phyloP scores from a whole-genome alignment of 1,140 invertebrate genomes.

The Coenobita brevimanus region DNA sequence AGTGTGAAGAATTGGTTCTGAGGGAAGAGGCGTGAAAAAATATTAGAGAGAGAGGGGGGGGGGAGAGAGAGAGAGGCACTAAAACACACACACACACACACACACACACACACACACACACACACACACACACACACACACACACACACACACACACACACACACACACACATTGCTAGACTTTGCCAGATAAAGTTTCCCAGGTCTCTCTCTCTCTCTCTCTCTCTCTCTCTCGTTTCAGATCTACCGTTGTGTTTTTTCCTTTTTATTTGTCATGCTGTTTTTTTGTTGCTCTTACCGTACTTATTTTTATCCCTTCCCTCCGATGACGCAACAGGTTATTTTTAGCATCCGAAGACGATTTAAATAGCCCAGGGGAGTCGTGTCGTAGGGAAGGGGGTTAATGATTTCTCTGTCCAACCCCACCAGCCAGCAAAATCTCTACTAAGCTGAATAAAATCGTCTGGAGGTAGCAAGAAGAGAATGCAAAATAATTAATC shows the following conservation, averaged over 20 bases:
- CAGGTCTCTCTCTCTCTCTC: not conserved
- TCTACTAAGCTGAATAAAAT: too few species aligned
- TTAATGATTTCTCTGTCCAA: not conserved
- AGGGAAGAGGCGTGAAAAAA: too few species aligned
- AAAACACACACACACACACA: not conserved
- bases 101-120: constrained; percentile 6
- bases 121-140: not conserved
- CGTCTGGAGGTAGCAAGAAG: too few species aligned
- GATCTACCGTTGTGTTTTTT: not conserved
- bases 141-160: not conserved
- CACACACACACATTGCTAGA: not conserved
- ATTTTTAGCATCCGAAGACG: not conserved
- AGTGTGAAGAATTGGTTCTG: too few species aligned
- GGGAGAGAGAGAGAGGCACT: not conserved
- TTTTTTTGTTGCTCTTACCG: not conserved
- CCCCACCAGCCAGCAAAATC: too few species aligned
- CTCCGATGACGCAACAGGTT: not conserved
- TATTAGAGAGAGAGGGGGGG: too few species aligned
- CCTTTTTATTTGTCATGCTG: not conserved
- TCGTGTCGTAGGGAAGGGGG: too few species aligned
- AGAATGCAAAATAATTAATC: too few species aligned
- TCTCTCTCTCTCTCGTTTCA: constrained; percentile 12
- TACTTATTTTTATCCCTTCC: not conserved
- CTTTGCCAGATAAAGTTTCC: not conserved
- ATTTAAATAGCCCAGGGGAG: not conserved